A percentile compares a stretch with the other conserved stretches of the same genome.
phyloP scores from a whole-genome alignment of 2,888 invertebrate species.

The Stenodera caucasica region DNA sequence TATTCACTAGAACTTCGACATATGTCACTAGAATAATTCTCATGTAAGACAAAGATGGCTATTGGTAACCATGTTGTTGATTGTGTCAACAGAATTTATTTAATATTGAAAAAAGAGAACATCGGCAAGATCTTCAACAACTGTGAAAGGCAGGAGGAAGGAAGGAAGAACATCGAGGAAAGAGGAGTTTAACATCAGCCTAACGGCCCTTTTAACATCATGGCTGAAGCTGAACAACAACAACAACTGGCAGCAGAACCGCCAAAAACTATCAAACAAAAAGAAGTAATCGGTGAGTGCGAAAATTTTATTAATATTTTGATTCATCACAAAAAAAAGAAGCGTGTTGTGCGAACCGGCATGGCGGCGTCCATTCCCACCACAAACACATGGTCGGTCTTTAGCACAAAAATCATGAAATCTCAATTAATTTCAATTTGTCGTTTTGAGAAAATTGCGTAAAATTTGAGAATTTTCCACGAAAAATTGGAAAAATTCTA shows the following conservation, averaged over 20 bases:
- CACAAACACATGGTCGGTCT: conserved; percentile 46
- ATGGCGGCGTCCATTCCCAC: conserved; percentile 50
- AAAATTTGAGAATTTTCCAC: background rate
- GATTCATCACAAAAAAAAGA: background rate
- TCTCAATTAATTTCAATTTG: background rate
- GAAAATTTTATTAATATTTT: too few relatives aligned
- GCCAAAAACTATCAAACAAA: conserved; percentile 71
- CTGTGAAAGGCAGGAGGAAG: conserved; percentile 63
- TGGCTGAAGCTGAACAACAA: conserved; percentile 92
- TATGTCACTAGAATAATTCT: background rate
- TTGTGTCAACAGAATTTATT: conserved; percentile 41
- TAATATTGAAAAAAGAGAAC: conserved; percentile 45
- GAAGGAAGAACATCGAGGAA: conserved; percentile 68
- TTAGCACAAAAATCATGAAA: background rate
- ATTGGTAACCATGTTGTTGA: conserved; percentile 24
- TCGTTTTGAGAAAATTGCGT: too few relatives aligned
- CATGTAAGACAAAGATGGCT: conserved; percentile 12
- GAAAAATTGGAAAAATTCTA: background rate
- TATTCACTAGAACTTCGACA: background rate
- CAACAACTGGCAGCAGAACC: conserved; percentile 60
- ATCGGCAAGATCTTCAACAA: conserved; percentile 55
- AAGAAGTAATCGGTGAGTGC: conserved; percentile 86
- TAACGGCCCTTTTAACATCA: conserved; percentile 68
- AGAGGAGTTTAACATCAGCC: conserved; percentile 77
- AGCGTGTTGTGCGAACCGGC: conserved; percentile 33